Percentiles rank a stretch among this genome's conserved stretches.
These are phyloP conservation scores for Nerophis ophidion DNA, from an alignment of 2,113 vertebrate genomes.

Conservation along the genomic window DNA sequence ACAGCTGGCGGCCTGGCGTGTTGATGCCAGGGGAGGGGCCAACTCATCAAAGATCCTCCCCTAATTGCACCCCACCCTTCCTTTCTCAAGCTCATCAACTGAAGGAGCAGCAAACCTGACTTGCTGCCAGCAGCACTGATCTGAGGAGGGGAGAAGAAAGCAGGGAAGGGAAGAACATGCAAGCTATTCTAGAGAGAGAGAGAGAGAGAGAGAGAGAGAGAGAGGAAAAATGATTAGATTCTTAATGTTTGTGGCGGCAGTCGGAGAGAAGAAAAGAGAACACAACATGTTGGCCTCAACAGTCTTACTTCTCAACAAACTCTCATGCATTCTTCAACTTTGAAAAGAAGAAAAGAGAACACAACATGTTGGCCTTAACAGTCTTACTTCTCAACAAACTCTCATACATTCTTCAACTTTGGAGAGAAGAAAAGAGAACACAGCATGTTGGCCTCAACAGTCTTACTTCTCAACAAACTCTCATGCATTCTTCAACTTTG, in stretches of 20 bases:
- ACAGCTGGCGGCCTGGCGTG: too few species aligned
- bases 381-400: too few species aligned
- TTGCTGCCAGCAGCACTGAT: conserved; percentile 56
- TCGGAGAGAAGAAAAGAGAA: conserved; percentile 58
- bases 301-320: too few species aligned
- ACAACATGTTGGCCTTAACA: too few species aligned
- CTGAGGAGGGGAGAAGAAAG: conserved; percentile 48
- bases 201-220: conserved; percentile 62
- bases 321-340: conserved; percentile 22
- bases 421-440: conserved; percentile 62
- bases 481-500: too few species aligned
- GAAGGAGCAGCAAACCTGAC: conserved; percentile 66
- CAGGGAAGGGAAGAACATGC: conserved; percentile 55
- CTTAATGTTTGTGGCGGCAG: conserved; percentile 65
- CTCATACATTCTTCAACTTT: too few species aligned
- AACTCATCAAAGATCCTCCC: too few species aligned
- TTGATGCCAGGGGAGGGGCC: conserved; percentile 42
- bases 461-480: too few species aligned
- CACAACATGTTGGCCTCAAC: conserved; percentile 52
- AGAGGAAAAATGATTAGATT: conserved; percentile 70
- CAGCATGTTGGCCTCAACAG: conserved; percentile 53
- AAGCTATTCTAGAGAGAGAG: conserved; percentile 67
- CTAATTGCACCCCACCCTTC: conserved; percentile 57
- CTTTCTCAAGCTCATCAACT: conserved; percentile 65
- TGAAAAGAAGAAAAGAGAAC: too few species aligned